A percentile compares a stretch with the other conserved stretches of the same genome.
These are phyloP conservation scores for Elanoides forficatus DNA, from an alignment of 2,113 vertebrate species.

Conservation along the genomic window DNA sequence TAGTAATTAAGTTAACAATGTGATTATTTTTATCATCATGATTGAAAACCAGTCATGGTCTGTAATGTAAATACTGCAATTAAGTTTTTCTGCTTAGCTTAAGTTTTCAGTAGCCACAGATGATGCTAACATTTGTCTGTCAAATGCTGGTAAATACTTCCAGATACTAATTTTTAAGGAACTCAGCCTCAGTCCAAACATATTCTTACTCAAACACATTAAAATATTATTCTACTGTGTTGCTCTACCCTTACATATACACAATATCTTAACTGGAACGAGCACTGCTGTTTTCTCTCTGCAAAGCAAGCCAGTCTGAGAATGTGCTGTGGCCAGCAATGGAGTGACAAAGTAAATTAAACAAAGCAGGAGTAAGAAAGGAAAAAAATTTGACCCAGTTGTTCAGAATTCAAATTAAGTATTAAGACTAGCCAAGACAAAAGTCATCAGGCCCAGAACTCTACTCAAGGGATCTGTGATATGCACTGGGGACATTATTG, in stretches of 20 bases:
- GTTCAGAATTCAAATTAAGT: not conserved
- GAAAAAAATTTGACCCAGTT: not conserved
- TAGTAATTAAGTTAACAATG: not conserved
- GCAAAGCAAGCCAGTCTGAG: not conserved
- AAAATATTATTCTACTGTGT: not conserved
- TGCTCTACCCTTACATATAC: not conserved
- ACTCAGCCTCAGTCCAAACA: not conserved
- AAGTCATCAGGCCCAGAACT: not conserved
- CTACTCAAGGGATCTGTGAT: not conserved
- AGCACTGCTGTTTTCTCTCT: not conserved
- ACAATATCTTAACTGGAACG: not conserved
- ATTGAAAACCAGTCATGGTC: not conserved
- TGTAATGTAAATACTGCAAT: not conserved
- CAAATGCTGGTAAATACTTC: not conserved
- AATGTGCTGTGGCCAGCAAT: not conserved
- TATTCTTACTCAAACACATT: not conserved
- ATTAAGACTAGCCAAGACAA: not conserved
- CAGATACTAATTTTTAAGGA: not conserved
- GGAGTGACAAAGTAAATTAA: not conserved
- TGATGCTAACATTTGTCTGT: not conserved
- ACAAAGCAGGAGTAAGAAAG: not conserved
- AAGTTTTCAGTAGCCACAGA: not conserved
- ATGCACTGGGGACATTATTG: not conserved
- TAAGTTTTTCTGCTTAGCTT: not conserved
- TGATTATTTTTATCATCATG: not conserved